Percentiles rank a stretch among this genome's conserved stretches.
Conservation (phyloP, 2,797 vertebrate species). For the Sebastes minor region DNA sequence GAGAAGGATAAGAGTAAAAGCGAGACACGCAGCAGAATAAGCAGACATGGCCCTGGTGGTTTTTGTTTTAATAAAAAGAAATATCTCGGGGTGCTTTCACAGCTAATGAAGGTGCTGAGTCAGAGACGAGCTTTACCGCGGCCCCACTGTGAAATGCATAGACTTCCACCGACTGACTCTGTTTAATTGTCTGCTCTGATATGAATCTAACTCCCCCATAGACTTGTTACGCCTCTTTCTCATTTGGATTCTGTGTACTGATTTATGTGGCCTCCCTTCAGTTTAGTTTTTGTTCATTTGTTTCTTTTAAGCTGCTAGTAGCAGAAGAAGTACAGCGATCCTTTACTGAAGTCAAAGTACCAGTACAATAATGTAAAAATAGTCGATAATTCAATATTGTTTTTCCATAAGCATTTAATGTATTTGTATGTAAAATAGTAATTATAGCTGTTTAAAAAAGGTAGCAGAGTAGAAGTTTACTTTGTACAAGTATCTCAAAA, state of each 20-base stretch:
- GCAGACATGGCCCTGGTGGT: neutral
- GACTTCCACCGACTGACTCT: neutral
- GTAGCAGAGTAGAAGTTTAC: neutral
- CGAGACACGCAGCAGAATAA: slow-evolving; percentile 3
- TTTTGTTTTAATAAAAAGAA: slow-evolving; percentile 5
- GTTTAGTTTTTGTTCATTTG: neutral
- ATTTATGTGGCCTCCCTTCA: neutral
- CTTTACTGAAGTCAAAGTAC: neutral
- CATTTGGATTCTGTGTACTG: neutral
- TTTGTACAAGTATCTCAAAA: neutral
- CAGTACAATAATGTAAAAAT: neutral
- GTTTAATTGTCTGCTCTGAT: neutral
- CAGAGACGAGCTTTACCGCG: neutral
- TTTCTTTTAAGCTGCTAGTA: neutral
- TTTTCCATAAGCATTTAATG: neutral
- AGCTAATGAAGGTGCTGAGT: neutral
- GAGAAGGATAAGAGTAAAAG: slow-evolving; percentile 11
- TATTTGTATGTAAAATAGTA: neutral
- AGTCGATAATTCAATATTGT: neutral
- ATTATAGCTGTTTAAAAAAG: neutral
- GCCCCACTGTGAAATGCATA: neutral
- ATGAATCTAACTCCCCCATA: neutral
- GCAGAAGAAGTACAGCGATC: neutral
- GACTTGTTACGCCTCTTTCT: neutral
- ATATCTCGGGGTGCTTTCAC: neutral